These are phyloP conservation scores for Pseudeuparius sepicola DNA, from an alignment of 2,888 invertebrate species.

Conservation along the genomic window DNA sequence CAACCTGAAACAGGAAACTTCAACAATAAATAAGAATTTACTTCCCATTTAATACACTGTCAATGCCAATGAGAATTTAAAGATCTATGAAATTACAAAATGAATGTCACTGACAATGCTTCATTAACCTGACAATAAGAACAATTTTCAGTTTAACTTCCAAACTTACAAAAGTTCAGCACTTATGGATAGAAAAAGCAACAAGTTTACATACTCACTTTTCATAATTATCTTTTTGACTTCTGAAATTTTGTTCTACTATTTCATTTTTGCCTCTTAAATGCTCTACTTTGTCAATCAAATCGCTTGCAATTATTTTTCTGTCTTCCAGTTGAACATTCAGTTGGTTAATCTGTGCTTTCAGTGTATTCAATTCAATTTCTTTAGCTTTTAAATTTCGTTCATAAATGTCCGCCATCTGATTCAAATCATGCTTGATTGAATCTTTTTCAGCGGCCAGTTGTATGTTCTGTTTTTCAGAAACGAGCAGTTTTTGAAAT, in stretches of 20 bases:
- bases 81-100: no score
- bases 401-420: conserved; percentile 45
- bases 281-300: conserved; percentile 26
- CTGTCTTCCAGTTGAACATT: conserved; percentile 36
- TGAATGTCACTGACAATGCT: no score
- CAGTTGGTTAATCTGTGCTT: conserved; percentile 37
- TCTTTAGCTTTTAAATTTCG: conserved; percentile 48
- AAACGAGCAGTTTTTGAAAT: conserved; percentile 49
- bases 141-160: neutral
- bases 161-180: neutral
- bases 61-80: no score
- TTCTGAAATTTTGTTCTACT: conserved; percentile 29
- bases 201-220: no score
- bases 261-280: conserved; percentile 30
- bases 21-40: no score
- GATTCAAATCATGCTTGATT: conserved; percentile 48
- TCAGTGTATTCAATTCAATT: conserved; percentile 44
- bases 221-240: conserved; percentile 18
- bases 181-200: no score
- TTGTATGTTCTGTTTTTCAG: conserved; percentile 49
- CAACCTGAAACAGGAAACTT: conserved; percentile 22
- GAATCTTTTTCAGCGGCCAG: conserved; percentile 48
- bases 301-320: no score
- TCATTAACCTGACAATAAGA: no score
- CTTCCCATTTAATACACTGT: no score